phyloP scores from a whole-genome alignment of 1,140 invertebrate species.

The Drosophila eugracilis region DNA sequence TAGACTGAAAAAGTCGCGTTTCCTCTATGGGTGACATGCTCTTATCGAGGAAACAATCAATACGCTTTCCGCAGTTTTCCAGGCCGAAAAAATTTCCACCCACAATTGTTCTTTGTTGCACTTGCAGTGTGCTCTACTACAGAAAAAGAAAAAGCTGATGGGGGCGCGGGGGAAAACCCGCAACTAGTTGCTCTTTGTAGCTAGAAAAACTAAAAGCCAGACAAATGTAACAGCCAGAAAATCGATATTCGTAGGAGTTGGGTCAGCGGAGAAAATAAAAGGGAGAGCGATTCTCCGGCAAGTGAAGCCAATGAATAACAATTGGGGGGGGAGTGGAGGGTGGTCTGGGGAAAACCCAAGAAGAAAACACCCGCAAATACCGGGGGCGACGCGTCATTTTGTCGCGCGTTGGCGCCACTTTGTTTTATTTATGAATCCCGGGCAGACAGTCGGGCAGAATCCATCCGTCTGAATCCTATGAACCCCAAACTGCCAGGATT shows the following conservation, averaged over 20 bases:
- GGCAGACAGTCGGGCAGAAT: conserved; percentile 50
- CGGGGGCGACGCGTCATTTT: conserved; percentile 67
- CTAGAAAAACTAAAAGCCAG: conserved; percentile 66
- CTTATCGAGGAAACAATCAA: conserved; percentile 42
- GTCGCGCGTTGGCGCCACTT: conserved; percentile 70
- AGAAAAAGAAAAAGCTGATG: not conserved
- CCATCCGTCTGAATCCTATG: conserved; percentile 3
- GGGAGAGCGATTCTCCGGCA: conserved; percentile 8
- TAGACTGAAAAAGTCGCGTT: conserved; percentile 9
- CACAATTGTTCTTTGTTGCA: conserved; percentile 25
- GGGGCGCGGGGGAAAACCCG: conserved; percentile 23
- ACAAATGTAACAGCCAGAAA: conserved; percentile 67
- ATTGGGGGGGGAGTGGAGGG: conserved; percentile 36
- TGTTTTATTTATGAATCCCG: conserved; percentile 76
- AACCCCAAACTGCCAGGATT: conserved; percentile 13
- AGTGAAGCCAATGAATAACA: conserved; percentile 80
- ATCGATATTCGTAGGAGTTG: conserved; percentile 74
- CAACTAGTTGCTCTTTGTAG: conserved; percentile 71
- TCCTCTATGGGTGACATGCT: conserved; percentile 11
- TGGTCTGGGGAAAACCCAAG: conserved; percentile 6
- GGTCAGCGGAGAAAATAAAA: conserved; percentile 41
- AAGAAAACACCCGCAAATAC: conserved; percentile 23
- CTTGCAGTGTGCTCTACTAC: conserved; percentile 7
- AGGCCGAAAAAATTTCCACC: conserved; percentile 15
- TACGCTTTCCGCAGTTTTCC: conserved; percentile 38